phyloP scores from a whole-genome alignment of 2,888 invertebrate genomes.

The Spisula subtruncata region DNA sequence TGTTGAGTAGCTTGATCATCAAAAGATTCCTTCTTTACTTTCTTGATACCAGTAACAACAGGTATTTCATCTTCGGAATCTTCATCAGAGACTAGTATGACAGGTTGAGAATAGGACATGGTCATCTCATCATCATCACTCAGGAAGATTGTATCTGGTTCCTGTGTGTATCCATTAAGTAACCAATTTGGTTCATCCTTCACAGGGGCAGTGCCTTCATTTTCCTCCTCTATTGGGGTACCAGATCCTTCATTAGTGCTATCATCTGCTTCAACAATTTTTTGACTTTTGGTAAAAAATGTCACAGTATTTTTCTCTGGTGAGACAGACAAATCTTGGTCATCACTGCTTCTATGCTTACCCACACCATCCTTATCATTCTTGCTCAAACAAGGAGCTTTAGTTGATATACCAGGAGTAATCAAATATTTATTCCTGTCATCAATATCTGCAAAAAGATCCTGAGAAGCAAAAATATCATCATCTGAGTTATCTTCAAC shows the following conservation, averaged over 20 bases:
- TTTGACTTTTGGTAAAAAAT: background rate
- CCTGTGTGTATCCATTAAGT: constrained; percentile 66
- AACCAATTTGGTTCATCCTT: constrained; percentile 66
- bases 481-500: constrained; percentile 62
- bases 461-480: constrained; percentile 44
- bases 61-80: constrained; percentile 23
- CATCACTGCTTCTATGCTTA: background rate
- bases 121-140: constrained; percentile 68
- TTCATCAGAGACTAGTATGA: constrained; percentile 56
- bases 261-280: constrained; percentile 23
- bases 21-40: constrained; percentile 26
- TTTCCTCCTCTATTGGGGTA: constrained; percentile 1
- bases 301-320: background rate
- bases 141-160: constrained; percentile 65
- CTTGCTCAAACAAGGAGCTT: background rate
- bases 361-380: background rate
- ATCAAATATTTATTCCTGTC: background rate
- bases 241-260: background rate
- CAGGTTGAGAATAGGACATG: constrained; percentile 53
- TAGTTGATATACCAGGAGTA: background rate
- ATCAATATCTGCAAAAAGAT: constrained; percentile 47
- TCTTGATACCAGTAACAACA: constrained; percentile 39
- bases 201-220: constrained; percentile 9
- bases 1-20: background rate
- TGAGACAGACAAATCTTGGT: background rate